Conservation (phyloP, 1,140 invertebrate genomes). For the Adoxophyes honmai region DNA sequence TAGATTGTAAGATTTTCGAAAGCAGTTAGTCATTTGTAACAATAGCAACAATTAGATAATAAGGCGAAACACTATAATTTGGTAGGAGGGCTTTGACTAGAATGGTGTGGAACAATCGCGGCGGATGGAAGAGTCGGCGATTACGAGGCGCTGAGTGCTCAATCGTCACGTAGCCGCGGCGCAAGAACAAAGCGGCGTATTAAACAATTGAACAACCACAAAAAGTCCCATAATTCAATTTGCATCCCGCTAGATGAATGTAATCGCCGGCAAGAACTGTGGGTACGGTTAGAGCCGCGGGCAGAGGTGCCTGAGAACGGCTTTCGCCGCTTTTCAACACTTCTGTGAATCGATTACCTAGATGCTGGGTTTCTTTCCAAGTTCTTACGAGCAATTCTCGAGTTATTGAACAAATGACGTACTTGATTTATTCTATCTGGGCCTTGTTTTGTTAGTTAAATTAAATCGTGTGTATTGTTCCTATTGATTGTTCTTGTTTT, state of each 20-base stretch:
- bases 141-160: conserved; percentile 63
- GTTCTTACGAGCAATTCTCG: conserved; percentile 23
- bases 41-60: conserved; percentile 70
- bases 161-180: conserved; percentile 69
- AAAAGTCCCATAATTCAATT: conserved; percentile 76
- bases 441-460: background rate
- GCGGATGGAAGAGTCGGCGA: conserved; percentile 38
- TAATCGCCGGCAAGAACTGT: conserved; percentile 48
- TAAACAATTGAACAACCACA: conserved; percentile 65
- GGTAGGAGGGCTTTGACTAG: conserved; percentile 34
- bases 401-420: background rate
- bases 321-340: conserved; percentile 72
- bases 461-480: background rate
- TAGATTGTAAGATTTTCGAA: conserved; percentile 8
- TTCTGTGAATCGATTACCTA: conserved; percentile 64
- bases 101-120: conserved; percentile 18
- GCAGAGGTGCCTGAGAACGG: conserved; percentile 52
- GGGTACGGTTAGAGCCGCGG: conserved; percentile 50
- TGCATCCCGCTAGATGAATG: conserved; percentile 68
- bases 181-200: conserved; percentile 64
- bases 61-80: conserved; percentile 71
- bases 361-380: conserved; percentile 41
- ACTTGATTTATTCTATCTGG: background rate
- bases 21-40: conserved; percentile 42
- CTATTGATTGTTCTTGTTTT: no score